Evolutionary conservation across 2,113 vertebrate genomes (phyloP).

Genomic region (Centropus unirufus): DNA sequence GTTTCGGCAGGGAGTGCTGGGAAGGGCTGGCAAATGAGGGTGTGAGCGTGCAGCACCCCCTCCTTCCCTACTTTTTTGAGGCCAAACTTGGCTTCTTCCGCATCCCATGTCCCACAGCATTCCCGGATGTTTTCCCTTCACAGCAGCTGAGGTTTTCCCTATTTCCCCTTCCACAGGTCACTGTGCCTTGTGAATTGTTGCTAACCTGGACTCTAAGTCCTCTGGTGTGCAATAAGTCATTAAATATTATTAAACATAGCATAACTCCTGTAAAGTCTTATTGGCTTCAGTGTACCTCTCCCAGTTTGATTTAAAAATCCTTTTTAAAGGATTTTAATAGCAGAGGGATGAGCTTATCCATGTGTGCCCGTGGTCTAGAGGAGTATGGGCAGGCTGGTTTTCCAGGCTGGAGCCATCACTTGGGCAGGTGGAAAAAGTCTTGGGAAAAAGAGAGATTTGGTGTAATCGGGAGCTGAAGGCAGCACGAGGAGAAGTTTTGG

Average conservation of each 20-base stretch:
- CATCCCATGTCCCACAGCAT: background rate
- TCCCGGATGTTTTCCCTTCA: background rate
- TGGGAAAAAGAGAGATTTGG: background rate
- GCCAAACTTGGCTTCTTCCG: fast-evolving
- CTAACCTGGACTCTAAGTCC: slow-evolving; percentile 39
- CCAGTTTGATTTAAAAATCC: no score
- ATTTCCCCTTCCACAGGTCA: background rate
- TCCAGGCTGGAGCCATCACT: background rate
- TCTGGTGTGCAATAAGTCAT: slow-evolving; percentile 42
- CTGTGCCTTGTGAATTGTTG: slow-evolving; percentile 55
- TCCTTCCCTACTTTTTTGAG: background rate
- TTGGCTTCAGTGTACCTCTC: slow-evolving; percentile 15
- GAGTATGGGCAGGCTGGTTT: fast-evolving
- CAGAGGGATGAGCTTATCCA: background rate
- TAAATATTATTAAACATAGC: slow-evolving; percentile 63
- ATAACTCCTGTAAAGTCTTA: slow-evolving; percentile 46
- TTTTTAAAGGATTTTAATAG: slow-evolving; percentile 1
- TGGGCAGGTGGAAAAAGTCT: background rate
- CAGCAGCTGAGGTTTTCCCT: background rate
- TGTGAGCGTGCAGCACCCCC: fast-evolving
- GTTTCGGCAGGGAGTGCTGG: fast-evolving
- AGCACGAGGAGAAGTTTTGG: background rate
- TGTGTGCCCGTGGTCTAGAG: fast-evolving
- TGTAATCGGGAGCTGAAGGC: background rate
- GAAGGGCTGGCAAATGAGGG: background rate